phyloP scores from a whole-genome alignment of 2,113 vertebrate genomes.

The Genyomyrus donnyi region DNA sequence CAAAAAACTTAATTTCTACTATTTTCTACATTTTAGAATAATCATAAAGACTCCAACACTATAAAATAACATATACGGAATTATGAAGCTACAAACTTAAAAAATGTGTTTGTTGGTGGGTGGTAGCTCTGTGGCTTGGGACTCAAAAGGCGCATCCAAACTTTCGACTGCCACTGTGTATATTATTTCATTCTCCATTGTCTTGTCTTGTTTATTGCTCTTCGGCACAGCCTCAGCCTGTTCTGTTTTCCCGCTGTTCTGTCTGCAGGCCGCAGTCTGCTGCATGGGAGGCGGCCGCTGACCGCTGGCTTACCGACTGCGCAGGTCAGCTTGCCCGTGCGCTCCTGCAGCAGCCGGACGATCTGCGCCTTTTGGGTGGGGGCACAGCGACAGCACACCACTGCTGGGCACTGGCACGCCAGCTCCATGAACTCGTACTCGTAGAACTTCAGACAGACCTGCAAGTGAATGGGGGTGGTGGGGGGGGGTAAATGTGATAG shows the following conservation, averaged over 20 bases:
- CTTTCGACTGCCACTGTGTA: neutral
- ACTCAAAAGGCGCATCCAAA: neutral
- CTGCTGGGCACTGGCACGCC: conserved; percentile 88
- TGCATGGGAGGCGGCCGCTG: neutral
- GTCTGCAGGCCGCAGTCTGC: neutral
- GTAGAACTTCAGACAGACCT: conserved; percentile 94
- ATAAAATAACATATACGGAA: neutral
- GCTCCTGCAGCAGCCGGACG: conserved; percentile 84
- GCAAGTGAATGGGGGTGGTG: neutral
- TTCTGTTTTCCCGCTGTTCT: neutral
- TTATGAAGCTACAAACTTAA: neutral
- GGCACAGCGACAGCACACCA: conserved; percentile 89
- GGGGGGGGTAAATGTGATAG: neutral
- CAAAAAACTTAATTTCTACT: neutral
- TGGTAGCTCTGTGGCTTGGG: neutral
- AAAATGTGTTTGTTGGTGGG: neutral
- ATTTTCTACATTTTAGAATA: neutral
- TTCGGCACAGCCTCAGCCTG: neutral
- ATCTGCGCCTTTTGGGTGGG: conserved; percentile 96
- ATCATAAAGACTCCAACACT: neutral
- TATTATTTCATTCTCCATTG: neutral
- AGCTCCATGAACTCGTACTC: conserved; percentile 97
- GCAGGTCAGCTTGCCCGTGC: conserved; percentile 87
- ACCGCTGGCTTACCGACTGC: conserved; percentile 71
- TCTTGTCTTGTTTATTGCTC: neutral